Conservation (phyloP, 2,888 invertebrate genomes). For the Villa cingulata region DNA sequence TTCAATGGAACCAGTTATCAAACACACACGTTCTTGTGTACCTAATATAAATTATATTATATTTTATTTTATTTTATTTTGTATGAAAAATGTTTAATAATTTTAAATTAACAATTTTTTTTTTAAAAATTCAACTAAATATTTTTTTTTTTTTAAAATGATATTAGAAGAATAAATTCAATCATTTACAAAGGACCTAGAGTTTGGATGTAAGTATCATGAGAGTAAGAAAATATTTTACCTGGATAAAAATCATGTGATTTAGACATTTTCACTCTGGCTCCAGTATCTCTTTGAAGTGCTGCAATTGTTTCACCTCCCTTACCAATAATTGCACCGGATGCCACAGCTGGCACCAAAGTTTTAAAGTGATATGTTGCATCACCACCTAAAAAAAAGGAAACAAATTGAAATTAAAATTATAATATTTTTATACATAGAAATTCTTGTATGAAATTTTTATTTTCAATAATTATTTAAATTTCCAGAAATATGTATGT, state of each 20-base stretch:
- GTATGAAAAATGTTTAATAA: too few species aligned
- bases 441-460: too few species aligned
- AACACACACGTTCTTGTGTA: conserved; percentile 85
- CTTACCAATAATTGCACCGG: conserved; percentile 98
- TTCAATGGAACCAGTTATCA: conserved; percentile 82
- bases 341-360: conserved; percentile 90
- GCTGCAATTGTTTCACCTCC: conserved; percentile 98
- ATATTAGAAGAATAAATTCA: too few species aligned
- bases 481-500: too few species aligned
- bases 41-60: conserved; percentile 43
- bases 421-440: background rate
- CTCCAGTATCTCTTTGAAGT: conserved; percentile 93
- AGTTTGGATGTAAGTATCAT: too few species aligned
- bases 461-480: background rate
- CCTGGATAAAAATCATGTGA: conserved; percentile 98
- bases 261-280: conserved; percentile 98
- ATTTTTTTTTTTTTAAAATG: too few species aligned
- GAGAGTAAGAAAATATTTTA: too few species aligned
- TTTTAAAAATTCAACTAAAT: too few species aligned
- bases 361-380: conserved; percentile 92
- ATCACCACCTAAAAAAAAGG: conserved; percentile 47
- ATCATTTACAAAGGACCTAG: too few species aligned
- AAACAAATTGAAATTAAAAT: background rate
- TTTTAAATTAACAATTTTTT: too few species aligned
- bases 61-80: too few species aligned